Conservation (phyloP, 2,888 invertebrate genomes). For the Calliphora vomitoria region DNA sequence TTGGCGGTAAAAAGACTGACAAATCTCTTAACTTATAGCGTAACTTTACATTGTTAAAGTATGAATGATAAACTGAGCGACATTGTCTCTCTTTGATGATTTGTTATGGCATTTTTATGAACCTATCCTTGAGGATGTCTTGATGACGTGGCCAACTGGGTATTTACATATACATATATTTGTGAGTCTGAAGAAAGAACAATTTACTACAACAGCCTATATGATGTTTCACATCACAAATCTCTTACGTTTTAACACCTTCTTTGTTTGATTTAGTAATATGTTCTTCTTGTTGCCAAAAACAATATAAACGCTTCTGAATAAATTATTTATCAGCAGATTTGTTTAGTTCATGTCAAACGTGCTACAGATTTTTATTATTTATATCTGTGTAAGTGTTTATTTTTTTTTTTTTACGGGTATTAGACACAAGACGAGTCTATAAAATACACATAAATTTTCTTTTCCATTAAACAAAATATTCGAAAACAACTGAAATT, state of each 20-base stretch:
- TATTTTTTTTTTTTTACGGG: background rate
- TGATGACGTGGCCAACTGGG: too few relatives aligned
- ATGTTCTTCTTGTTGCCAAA: background rate
- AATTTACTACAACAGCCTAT: background rate
- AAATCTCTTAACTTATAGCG: too few relatives aligned
- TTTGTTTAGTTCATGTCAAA: background rate
- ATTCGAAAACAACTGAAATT: background rate
- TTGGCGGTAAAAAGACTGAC: too few relatives aligned
- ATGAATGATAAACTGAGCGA: too few relatives aligned
- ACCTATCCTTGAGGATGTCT: too few relatives aligned
- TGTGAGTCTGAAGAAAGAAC: too few relatives aligned
- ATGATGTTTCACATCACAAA: background rate
- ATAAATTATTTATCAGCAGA: slow-evolving; percentile 13
- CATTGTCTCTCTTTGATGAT: too few relatives aligned
- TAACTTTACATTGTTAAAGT: too few relatives aligned
- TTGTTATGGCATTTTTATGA: too few relatives aligned
- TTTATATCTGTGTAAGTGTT: background rate
- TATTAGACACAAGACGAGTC: background rate
- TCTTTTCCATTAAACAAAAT: background rate
- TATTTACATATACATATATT: too few relatives aligned
- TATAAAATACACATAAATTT: slow-evolving; percentile 30
- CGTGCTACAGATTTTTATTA: background rate
- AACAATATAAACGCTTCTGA: background rate
- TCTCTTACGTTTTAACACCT: background rate
- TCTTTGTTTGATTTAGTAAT: background rate